Percentiles rank a stretch among this genome's conserved stretches.
Evolutionary conservation across 2,888 invertebrate genomes (phyloP).

Genomic region (Cistogaster globosa): DNA sequence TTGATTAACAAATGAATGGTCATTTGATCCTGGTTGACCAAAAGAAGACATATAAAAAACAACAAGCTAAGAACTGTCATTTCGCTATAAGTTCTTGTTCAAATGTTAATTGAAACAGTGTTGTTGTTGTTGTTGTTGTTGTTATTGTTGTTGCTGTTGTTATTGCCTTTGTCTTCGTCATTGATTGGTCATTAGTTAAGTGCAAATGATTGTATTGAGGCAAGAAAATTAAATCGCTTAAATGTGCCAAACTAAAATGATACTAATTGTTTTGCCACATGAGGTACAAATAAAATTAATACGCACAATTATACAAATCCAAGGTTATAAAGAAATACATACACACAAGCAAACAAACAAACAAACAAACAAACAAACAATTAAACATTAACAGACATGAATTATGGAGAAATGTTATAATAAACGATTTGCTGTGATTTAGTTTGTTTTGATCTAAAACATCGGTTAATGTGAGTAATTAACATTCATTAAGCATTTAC

Average conservation of each 20-base stretch:
- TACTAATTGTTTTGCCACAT: conserved; percentile 55
- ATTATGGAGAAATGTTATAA: conserved; percentile 24
- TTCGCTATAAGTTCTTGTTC: conserved; percentile 4
- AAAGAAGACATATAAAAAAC: conserved; percentile 29
- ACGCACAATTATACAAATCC: neutral
- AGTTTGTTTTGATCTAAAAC: conserved; percentile 4
- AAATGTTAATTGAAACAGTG: too few species aligned
- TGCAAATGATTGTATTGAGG: conserved; percentile 55
- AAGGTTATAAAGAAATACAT: conserved; percentile 12
- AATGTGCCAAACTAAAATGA: conserved; percentile 42
- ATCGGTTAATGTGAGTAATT: conserved; percentile 40
- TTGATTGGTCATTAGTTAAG: conserved; percentile 51
- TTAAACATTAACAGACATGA: neutral
- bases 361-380: neutral
- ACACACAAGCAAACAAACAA: neutral
- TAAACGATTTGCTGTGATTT: conserved; percentile 17
- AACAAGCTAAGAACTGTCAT: neutral
- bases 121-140: conserved; percentile 1
- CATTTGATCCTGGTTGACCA: conserved; percentile 1
- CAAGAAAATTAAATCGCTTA: conserved; percentile 51
- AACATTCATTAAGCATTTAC: conserved; percentile 41
- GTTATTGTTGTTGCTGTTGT: neutral
- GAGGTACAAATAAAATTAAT: conserved; percentile 27
- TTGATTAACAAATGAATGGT: conserved; percentile 26
- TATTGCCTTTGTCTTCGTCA: neutral